These are phyloP conservation scores for Moxostoma hubbsi DNA, from an alignment of 2,797 vertebrate species.

Conservation along the genomic window DNA sequence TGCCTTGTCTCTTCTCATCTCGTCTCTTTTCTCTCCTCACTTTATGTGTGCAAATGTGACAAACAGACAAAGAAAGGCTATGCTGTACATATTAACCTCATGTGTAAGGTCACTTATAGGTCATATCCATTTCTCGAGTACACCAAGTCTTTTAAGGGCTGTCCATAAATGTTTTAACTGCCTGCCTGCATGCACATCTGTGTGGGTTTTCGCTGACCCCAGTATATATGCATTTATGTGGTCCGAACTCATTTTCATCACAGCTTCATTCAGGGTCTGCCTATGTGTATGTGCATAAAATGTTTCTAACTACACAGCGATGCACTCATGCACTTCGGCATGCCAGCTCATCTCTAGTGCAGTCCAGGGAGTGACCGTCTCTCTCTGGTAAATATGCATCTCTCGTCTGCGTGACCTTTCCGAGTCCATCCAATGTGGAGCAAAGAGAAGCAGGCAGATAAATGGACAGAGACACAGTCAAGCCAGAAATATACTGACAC, in stretches of 20 bases:
- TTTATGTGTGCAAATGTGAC: too few relatives aligned
- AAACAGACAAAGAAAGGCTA: too few relatives aligned
- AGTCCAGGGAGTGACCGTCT: conserved; percentile 23
- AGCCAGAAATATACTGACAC: conserved; percentile 19
- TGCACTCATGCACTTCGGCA: conserved; percentile 12
- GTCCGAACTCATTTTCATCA: conserved; percentile 14
- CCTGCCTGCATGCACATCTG: too few relatives aligned
- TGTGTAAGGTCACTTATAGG: too few relatives aligned
- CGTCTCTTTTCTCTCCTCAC: too few relatives aligned
- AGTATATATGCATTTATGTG: conserved; percentile 9
- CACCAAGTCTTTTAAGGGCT: too few relatives aligned
- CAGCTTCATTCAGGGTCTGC: neutral
- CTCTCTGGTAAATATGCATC: conserved; percentile 39
- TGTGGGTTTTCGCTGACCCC: too few relatives aligned
- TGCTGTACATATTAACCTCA: too few relatives aligned
- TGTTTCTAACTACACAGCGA: neutral
- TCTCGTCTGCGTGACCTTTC: conserved; percentile 36
- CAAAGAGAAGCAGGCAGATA: conserved; percentile 16
- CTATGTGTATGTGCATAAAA: conserved; percentile 2
- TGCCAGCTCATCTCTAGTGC: conserved; percentile 6
- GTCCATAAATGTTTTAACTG: too few relatives aligned
- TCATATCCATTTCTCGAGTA: too few relatives aligned
- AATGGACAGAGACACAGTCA: conserved; percentile 39
- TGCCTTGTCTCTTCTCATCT: too few relatives aligned
- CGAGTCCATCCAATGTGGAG: conserved; percentile 30